These are phyloP conservation scores for Nyctereutes procyonoides DNA, from an alignment of 2,113 vertebrate species.

Conservation along the genomic window DNA sequence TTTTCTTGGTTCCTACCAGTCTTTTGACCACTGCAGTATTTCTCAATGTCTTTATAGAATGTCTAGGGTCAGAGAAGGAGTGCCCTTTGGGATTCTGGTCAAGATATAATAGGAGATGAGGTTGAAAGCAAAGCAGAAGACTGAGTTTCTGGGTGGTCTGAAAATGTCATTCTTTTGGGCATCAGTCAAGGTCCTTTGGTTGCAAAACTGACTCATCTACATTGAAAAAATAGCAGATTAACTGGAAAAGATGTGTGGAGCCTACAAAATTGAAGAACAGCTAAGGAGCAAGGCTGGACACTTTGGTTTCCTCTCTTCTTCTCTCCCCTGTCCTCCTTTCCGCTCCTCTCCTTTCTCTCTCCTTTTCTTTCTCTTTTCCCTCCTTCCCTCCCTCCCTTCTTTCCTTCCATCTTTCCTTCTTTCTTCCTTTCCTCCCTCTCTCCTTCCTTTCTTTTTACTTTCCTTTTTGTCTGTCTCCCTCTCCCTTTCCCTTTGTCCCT, in stretches of 20 bases:
- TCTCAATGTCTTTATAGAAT: background rate
- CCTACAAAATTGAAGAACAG: background rate
- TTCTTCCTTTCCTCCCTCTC: rapidly evolving
- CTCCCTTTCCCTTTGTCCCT: rapidly evolving
- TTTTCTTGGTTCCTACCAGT: background rate
- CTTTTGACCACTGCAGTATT: background rate
- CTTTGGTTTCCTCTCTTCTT: background rate
- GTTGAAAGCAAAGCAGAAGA: background rate
- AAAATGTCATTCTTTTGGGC: background rate
- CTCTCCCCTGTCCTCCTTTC: rapidly evolving
- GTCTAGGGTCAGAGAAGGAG: background rate
- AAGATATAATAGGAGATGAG: background rate
- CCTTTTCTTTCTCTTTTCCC: background rate
- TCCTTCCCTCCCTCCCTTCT: rapidly evolving
- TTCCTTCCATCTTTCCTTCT: background rate
- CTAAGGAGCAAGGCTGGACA: background rate
- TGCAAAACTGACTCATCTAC: background rate
- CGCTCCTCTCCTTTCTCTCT: too few relatives aligned
- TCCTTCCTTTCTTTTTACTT: too few relatives aligned
- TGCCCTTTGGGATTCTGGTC: background rate
- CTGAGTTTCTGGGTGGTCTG: background rate
- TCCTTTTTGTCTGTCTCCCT: rapidly evolving
- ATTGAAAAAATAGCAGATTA: background rate
- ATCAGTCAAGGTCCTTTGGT: background rate
- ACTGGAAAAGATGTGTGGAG: background rate